Percentiles rank a stretch among this genome's conserved stretches.
phyloP scores from a whole-genome alignment of 1,140 invertebrate species.

The Heliothis subflexa region DNA sequence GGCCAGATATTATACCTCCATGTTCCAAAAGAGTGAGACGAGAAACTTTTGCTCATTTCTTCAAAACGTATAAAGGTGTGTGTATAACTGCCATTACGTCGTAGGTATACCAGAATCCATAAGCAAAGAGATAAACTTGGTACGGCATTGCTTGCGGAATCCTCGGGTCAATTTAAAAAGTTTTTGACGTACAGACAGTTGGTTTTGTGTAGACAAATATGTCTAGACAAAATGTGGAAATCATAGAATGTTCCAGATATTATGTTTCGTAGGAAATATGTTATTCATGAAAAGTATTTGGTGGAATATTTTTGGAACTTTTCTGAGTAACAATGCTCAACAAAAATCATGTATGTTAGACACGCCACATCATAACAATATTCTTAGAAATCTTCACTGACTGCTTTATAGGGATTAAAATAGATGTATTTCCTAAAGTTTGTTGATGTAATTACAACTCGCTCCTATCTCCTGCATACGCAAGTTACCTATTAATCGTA shows the following conservation, averaged over 20 bases:
- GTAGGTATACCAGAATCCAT: neutral
- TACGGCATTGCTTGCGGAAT: slow-evolving; percentile 12
- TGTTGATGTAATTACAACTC: neutral
- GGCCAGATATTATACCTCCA: slow-evolving; percentile 2
- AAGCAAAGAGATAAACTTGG: slow-evolving; percentile 23
- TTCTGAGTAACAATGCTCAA: neutral
- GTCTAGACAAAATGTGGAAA: neutral
- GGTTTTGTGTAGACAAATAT: slow-evolving; percentile 19
- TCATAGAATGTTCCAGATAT: neutral
- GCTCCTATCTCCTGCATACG: neutral
- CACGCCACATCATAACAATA: no score
- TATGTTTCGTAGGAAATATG: neutral
- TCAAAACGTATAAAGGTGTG: slow-evolving; percentile 5
- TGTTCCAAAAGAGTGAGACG: neutral
- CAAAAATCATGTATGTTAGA: neutral
- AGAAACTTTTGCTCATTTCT: slow-evolving; percentile 18
- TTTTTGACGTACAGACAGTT: slow-evolving; percentile 35
- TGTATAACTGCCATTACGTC: neutral
- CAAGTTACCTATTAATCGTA: neutral
- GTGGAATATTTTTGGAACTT: neutral
- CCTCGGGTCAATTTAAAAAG: slow-evolving; percentile 35
- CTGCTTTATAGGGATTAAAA: no score
- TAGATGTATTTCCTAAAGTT: no score
- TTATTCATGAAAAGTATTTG: slow-evolving; percentile 8
- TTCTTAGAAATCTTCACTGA: no score